These are phyloP conservation scores for Polymixis lichenea DNA, from an alignment of 2,888 invertebrate genomes.

Conservation along the genomic window DNA sequence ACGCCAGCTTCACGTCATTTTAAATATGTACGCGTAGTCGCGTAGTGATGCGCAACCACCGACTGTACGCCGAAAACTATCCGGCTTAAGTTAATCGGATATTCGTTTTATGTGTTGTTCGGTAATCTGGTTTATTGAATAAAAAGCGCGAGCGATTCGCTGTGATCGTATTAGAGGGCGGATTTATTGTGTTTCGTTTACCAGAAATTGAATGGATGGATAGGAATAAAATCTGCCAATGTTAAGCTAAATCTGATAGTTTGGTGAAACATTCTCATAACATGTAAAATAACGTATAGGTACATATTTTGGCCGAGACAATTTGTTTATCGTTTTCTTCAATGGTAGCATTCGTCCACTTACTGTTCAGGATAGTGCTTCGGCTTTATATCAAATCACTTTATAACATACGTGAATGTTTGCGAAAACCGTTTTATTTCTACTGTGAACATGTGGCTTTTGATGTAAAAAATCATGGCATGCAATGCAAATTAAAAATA, in stretches of 20 bases:
- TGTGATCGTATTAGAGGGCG: slow-evolving; percentile 47
- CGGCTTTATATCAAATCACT: neutral
- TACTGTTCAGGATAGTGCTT: neutral
- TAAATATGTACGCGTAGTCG: slow-evolving; percentile 57
- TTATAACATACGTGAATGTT: neutral
- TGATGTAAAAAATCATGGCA: neutral
- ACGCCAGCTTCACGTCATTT: slow-evolving; percentile 26
- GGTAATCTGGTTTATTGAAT: slow-evolving; percentile 54
- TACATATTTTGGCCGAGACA: neutral
- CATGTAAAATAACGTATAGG: neutral
- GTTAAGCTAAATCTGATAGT: neutral
- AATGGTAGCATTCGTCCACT: neutral
- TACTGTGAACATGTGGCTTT: neutral
- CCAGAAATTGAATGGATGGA: slow-evolving; percentile 16
- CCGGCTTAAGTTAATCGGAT: slow-evolving; percentile 62
- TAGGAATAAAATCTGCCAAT: slow-evolving; percentile 10
- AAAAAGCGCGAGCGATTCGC: slow-evolving; percentile 48
- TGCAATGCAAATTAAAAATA: neutral
- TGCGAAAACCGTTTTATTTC: neutral
- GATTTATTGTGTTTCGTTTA: slow-evolving; percentile 52
- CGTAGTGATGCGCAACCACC: slow-evolving; percentile 43
- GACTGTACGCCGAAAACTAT: slow-evolving; percentile 47
- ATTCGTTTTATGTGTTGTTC: slow-evolving; percentile 55
- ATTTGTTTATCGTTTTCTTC: neutral
- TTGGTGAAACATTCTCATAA: slow-evolving; percentile 8